Percentiles rank a stretch among this genome's conserved stretches.
These are phyloP conservation scores for Amaurobius ferox DNA, from an alignment of 2,888 invertebrate species.

Conservation along the genomic window DNA sequence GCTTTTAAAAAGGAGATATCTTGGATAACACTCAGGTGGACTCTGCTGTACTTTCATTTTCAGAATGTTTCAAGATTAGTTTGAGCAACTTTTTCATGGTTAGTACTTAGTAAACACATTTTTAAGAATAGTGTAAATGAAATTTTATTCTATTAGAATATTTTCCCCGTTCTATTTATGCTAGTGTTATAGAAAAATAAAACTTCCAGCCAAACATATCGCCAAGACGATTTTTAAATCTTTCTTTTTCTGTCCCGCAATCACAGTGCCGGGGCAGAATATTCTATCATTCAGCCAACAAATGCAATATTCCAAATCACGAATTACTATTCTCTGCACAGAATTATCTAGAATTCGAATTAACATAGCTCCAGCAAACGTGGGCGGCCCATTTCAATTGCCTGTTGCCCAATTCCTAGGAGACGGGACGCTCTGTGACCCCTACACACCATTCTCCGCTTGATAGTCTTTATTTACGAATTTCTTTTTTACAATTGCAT, in stretches of 20 bases:
- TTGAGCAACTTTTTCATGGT: too few relatives aligned
- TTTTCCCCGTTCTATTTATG: background rate
- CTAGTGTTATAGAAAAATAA: background rate
- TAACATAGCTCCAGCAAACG: slow-evolving; percentile 49
- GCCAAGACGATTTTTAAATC: background rate
- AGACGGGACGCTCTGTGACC: slow-evolving; percentile 38
- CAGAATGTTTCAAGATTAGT: too few relatives aligned
- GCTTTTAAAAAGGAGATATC: too few relatives aligned
- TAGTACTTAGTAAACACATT: too few relatives aligned
- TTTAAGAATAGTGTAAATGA: too few relatives aligned
- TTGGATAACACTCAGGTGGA: too few relatives aligned
- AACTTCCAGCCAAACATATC: background rate
- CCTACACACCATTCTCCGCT: slow-evolving; percentile 11
- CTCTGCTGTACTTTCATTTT: too few relatives aligned
- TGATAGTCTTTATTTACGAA: slow-evolving; percentile 34
- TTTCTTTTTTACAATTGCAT: slow-evolving; percentile 23
- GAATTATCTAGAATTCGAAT: slow-evolving; percentile 66
- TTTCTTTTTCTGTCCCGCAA: slow-evolving; percentile 17
- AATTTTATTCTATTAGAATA: too few relatives aligned
- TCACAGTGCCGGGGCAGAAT: slow-evolving; percentile 19
- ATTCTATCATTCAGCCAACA: slow-evolving; percentile 39
- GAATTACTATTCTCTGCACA: slow-evolving; percentile 69
- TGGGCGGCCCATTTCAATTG: slow-evolving; percentile 51
- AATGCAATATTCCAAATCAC: slow-evolving; percentile 34
- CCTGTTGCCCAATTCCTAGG: slow-evolving; percentile 37